Percentiles rank a stretch among this genome's conserved stretches.
phyloP scores from a whole-genome alignment of 2,888 invertebrate genomes.

The Drosophila suboccidentalis region DNA sequence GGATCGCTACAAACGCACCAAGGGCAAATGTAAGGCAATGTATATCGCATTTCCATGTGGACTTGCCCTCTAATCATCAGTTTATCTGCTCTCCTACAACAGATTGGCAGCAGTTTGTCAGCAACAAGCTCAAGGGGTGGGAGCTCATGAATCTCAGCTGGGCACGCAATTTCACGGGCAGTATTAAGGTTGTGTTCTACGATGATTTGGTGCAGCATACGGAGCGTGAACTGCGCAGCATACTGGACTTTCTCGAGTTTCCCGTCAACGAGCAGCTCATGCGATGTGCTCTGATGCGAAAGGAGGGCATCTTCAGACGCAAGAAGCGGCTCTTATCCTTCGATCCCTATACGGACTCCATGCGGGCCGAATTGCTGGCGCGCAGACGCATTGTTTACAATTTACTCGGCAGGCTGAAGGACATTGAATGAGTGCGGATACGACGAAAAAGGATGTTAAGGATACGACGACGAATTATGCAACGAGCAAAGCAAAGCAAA shows the following conservation, averaged over 20 bases:
- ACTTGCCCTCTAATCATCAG: background rate
- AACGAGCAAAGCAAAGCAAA: slow-evolving; percentile 31
- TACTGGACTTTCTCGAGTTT: slow-evolving; percentile 88
- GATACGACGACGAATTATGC: slow-evolving; percentile 14
- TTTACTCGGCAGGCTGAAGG: slow-evolving; percentile 77
- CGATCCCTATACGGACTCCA: slow-evolving; percentile 89
- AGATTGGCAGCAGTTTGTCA: slow-evolving; percentile 92
- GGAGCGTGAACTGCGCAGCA: slow-evolving; percentile 87
- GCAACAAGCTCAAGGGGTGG: slow-evolving; percentile 89
- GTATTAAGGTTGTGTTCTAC: slow-evolving; percentile 90
- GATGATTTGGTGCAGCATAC: slow-evolving; percentile 89
- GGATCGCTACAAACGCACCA: slow-evolving; percentile 88
- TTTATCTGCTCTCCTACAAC: slow-evolving; percentile 73
- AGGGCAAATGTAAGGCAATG: slow-evolving; percentile 87
- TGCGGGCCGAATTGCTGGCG: slow-evolving; percentile 87
- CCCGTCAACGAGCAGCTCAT: slow-evolving; percentile 87
- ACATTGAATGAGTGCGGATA: slow-evolving; percentile 1
- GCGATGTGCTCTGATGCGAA: slow-evolving; percentile 88
- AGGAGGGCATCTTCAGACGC: slow-evolving; percentile 91
- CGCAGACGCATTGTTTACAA: slow-evolving; percentile 87
- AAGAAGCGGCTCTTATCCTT: slow-evolving; percentile 89
- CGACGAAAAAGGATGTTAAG: too few species aligned
- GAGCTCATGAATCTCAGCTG: slow-evolving; percentile 90
- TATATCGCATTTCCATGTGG: background rate
- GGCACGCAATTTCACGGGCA: slow-evolving; percentile 90